Percentiles rank a stretch among this genome's conserved stretches.
phyloP scores from a whole-genome alignment of 2,888 invertebrate species.

The Pammene fasciana region DNA sequence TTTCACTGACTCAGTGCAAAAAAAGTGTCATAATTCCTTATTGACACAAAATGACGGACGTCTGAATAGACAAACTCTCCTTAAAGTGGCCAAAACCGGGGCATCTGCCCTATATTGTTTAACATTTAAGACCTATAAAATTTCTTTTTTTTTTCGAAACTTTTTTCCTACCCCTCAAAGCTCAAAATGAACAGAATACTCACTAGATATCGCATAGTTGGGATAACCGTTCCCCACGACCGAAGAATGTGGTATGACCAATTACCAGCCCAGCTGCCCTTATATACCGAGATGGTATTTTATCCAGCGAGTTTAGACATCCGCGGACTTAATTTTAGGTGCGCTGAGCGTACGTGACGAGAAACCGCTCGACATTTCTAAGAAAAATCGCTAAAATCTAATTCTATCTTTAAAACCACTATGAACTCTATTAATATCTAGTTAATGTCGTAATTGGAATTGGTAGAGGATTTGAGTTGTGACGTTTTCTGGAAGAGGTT shows the following conservation, averaged over 20 bases:
- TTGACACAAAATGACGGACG: too few relatives aligned
- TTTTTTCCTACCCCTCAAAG: not conserved
- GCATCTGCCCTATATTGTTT: too few relatives aligned
- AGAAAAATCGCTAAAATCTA: not conserved
- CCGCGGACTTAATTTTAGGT: slow-evolving; percentile 43
- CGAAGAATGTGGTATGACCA: slow-evolving; percentile 64
- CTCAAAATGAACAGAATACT: slow-evolving; percentile 50
- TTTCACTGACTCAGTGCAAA: too few relatives aligned
- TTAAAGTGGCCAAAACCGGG: too few relatives aligned
- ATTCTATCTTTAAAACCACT: not conserved
- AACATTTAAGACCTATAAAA: too few relatives aligned
- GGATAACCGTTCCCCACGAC: slow-evolving; percentile 54
- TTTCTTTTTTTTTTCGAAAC: too few relatives aligned
- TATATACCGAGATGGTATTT: slow-evolving; percentile 69
- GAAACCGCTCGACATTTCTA: slow-evolving; percentile 7
- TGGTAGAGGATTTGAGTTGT: not conserved
- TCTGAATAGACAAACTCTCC: too few relatives aligned
- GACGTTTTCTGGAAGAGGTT: not conserved
- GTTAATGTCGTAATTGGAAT: not conserved
- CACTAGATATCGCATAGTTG: slow-evolving; percentile 69
- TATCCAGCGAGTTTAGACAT: slow-evolving; percentile 50
- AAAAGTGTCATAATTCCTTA: too few relatives aligned
- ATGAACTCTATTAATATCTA: not conserved
- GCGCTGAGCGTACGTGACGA: slow-evolving; percentile 33
- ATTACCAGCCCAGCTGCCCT: slow-evolving; percentile 58